Evolutionary conservation across 1,140 invertebrate genomes (phyloP).

Genomic region (Metopolophium dirhodum): DNA sequence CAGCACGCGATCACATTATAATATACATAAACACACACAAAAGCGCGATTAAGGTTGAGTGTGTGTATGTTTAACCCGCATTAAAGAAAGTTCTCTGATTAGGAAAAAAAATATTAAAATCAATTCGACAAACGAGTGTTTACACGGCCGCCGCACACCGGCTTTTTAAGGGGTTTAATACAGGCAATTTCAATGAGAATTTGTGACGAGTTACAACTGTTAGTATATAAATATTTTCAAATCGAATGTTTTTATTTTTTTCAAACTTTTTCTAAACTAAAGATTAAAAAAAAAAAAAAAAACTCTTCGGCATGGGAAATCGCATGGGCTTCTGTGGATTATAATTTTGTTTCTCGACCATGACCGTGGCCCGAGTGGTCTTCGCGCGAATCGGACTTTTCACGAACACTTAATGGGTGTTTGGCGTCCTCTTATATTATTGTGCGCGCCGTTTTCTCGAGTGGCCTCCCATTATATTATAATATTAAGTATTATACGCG

Average conservation of each 20-base stretch:
- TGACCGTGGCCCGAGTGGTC: not conserved
- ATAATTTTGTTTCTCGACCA: not conserved
- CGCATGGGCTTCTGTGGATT: too few species aligned
- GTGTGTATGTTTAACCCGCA: not conserved
- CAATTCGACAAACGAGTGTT: not conserved
- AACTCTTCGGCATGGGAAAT: too few species aligned
- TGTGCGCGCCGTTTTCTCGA: not conserved
- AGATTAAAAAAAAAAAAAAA: too few species aligned
- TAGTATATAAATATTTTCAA: not conserved
- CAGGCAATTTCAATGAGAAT: not conserved
- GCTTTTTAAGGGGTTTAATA: not conserved
- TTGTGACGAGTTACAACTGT: not conserved
- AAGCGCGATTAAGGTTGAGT: too few species aligned
- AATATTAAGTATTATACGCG: not conserved
- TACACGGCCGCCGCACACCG: not conserved
- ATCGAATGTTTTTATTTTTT: not conserved
- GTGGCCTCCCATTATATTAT: not conserved
- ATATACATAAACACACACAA: too few species aligned
- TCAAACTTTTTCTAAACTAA: too few species aligned
- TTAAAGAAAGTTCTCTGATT: not conserved
- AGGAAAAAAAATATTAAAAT: not conserved
- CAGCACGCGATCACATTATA: not conserved
- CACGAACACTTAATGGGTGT: not conserved
- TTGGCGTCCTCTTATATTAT: not conserved
- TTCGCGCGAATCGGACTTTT: not conserved